Base-by-base conservation (phyloP, 2,113 vertebrate genomes). In the Coptodon bakossiorum region DNA sequence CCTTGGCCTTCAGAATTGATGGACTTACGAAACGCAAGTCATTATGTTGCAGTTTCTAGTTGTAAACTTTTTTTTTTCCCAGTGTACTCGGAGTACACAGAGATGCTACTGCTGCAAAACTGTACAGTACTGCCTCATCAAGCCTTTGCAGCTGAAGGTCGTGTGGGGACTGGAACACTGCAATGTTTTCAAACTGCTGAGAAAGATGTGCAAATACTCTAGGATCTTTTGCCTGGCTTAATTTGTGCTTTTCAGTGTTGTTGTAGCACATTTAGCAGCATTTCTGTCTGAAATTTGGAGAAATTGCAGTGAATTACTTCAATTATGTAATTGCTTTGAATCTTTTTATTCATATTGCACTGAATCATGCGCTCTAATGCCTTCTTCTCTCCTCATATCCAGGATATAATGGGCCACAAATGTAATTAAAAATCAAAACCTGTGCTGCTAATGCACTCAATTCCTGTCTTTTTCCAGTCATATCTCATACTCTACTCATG, bases 1-100 rank as follows among this genome's bases (percentile, higher is more conserved):
- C 56, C 84, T 89, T 90, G 89, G 84, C 83, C 83, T 93, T 86
- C 24, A 81, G 6, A 84, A 48, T 16, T 76, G 68, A 86, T 81
- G 38, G 54, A 66, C 81, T 89, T 88, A 57, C 10, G 22, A 85
- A 95, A 90, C n/a, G 57, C 66, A 27, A 89, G 27, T 54, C 68
- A 84, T 84, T 86, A 54, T 86, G 56, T 50, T 84, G 81, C 81
- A 53, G 82, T 79, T 90, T 83, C n/a, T 90, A 68, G 50, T 59
- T 85, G 76, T 82, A 68, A 85, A 91, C 61, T 61, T 83, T 63
- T 59, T 61, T 53, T 31, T 63, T 57, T 48, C 1, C 16, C 80
- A 27, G 13, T 8, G 29, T 63, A 19, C 19, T 68, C 34, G n/a
- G 76, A 82, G 53, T 19, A 38, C 56, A 71, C 36, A 57, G 61